These are phyloP conservation scores for Odontothrips loti DNA, from an alignment of 2,888 invertebrate species.

Conservation along the genomic window DNA sequence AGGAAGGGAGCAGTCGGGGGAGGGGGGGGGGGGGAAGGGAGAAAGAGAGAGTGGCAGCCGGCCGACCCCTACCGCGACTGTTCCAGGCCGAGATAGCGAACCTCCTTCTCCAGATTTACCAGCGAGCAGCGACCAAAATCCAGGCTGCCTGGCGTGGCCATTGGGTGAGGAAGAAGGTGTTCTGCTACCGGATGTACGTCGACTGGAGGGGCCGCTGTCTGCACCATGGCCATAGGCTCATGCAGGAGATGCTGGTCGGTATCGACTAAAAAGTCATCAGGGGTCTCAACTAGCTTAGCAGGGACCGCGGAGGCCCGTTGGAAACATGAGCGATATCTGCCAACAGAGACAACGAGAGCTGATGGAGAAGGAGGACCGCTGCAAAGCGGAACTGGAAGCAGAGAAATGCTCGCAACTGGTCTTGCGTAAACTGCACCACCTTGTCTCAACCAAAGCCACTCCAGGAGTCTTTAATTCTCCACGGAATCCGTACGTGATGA, in stretches of 20 bases:
- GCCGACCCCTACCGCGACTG: not conserved
- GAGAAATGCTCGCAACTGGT: not conserved
- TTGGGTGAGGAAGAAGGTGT: slow-evolving; percentile 3
- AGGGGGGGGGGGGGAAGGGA: not conserved
- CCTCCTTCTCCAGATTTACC: not conserved
- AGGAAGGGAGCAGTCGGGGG: not conserved
- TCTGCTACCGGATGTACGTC: not conserved
- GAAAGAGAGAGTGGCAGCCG: too few relatives aligned
- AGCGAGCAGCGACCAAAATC: not conserved
- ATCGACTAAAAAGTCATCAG: too few relatives aligned
- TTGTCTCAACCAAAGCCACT: not conserved
- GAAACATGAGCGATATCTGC: not conserved
- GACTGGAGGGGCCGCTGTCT: not conserved
- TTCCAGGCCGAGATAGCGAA: not conserved
- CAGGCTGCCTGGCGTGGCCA: not conserved
- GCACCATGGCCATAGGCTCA: not conserved
- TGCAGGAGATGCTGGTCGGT: slow-evolving; percentile 22
- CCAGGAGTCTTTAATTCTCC: slow-evolving; percentile 9
- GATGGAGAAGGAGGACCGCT: not conserved
- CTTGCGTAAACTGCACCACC: slow-evolving; percentile 1
- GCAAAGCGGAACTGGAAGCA: not conserved
- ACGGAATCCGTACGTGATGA: not conserved
- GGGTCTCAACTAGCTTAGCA: not conserved
- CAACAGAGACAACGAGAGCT: not conserved
- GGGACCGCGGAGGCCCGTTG: not conserved